Conservation (phyloP, 2,888 invertebrate species). For the Gandaritis pyraliata region DNA sequence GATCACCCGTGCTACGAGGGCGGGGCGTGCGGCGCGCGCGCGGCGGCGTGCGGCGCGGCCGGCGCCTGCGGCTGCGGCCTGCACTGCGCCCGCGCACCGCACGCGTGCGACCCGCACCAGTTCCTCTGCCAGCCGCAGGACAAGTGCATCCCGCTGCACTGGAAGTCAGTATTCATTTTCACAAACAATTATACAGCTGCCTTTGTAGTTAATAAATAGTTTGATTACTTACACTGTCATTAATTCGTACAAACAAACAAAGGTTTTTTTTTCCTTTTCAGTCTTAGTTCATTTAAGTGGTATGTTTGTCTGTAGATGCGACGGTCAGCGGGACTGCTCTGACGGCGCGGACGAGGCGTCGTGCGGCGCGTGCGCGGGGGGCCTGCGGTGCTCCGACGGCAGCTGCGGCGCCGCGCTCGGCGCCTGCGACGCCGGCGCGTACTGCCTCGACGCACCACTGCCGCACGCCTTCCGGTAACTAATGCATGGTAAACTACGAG, state of each 20-base stretch:
- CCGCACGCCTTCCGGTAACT: constrained; percentile 68
- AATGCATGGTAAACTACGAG: no score
- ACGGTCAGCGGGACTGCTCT: constrained; percentile 92
- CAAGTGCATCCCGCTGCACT: constrained; percentile 64
- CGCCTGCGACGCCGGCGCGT: constrained; percentile 85
- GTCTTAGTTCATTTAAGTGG: no score
- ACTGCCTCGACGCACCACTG: constrained; percentile 69
- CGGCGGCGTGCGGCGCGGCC: constrained; percentile 85
- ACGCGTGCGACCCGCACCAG: constrained; percentile 87
- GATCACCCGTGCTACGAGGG: constrained; percentile 72
- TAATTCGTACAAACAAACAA: no score
- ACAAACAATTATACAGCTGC: no score
- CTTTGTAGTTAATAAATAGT: no score
- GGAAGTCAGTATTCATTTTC: constrained; percentile 57
- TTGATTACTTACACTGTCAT: no score
- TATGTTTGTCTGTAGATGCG: constrained; percentile 79
- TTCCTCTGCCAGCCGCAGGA: constrained; percentile 81
- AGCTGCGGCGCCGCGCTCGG: constrained; percentile 87
- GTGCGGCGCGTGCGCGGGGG: constrained; percentile 88
- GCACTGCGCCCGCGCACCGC: constrained; percentile 80
- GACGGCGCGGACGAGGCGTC: constrained; percentile 89
- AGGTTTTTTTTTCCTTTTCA: no score
- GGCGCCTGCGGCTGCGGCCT: constrained; percentile 90
- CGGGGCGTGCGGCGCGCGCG: constrained; percentile 57
- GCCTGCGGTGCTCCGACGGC: constrained; percentile 86